These are phyloP conservation scores for Beris morrisii DNA, from an alignment of 2,888 invertebrate species.

Conservation along the genomic window DNA sequence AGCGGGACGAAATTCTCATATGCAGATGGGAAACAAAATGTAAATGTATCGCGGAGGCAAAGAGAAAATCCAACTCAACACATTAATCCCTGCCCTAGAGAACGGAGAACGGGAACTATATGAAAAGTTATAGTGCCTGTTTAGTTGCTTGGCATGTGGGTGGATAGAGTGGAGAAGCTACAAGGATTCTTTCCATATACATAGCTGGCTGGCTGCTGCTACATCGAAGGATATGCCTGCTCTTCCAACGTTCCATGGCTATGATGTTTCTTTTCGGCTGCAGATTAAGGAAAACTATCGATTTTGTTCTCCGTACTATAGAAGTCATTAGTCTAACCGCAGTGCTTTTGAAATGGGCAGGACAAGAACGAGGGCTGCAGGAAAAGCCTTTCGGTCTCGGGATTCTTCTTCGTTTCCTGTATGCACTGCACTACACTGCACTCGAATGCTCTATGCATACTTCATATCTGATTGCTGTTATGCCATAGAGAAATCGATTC, in stretches of 20 bases:
- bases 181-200: too few species aligned
- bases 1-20: too few species aligned
- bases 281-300: slow-evolving; percentile 38
- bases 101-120: too few species aligned
- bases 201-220: too few species aligned
- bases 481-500: slow-evolving; percentile 34
- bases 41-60: slow-evolving; percentile 21
- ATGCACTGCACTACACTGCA: not conserved
- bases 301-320: slow-evolving; percentile 32
- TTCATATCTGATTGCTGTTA: slow-evolving; percentile 19
- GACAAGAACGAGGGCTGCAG: slow-evolving; percentile 1
- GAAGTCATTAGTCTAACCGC: slow-evolving; percentile 38
- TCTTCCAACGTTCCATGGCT: too few species aligned
- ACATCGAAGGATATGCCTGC: too few species aligned
- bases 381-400: too few species aligned
- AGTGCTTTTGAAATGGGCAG: slow-evolving; percentile 2
- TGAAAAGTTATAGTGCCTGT: too few species aligned
- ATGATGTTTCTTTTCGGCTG: slow-evolving; percentile 19
- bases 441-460: slow-evolving; percentile 20
- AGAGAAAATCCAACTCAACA: slow-evolving; percentile 21
- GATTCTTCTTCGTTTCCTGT: not conserved
- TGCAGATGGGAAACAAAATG: slow-evolving; percentile 15
- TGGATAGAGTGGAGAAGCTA: too few species aligned
- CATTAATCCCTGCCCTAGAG: slow-evolving; percentile 1
- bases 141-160: too few species aligned